Conservation (phyloP, 2,113 vertebrate genomes). For the Corvus hawaiiensis region DNA sequence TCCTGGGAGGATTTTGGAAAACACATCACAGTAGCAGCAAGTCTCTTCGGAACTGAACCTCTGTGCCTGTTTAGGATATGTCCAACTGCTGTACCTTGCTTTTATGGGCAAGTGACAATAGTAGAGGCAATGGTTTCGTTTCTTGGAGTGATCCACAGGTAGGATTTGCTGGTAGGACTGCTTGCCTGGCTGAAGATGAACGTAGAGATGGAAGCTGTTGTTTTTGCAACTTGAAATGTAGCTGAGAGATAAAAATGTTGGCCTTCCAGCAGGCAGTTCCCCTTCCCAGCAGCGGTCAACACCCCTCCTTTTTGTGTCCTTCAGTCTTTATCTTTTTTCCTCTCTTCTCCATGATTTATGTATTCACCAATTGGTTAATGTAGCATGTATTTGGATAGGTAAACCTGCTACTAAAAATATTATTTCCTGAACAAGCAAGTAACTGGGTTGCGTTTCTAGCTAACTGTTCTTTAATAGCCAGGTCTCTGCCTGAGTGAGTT, state of each 20-base stretch:
- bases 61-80: accelerated
- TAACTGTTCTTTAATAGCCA: neutral
- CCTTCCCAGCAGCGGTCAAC: accelerated
- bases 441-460: neutral
- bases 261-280: neutral
- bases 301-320: neutral
- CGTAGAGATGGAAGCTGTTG: neutral
- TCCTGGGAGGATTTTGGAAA: neutral
- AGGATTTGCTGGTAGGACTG: neutral
- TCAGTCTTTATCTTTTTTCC: neutral
- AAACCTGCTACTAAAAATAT: neutral
- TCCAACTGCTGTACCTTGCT: accelerated
- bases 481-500: neutral
- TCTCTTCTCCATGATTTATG: neutral
- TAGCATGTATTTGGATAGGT: neutral
- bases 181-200: neutral
- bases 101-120: neutral
- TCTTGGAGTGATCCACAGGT: neutral
- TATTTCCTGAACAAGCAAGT: neutral
- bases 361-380: neutral
- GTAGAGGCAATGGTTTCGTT: neutral
- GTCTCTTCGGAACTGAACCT: neutral
- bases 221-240: neutral
- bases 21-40: accelerated
- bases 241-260: neutral